A percentile compares a stretch with the other conserved stretches of the same genome.
Conservation (phyloP, 1,140 invertebrate species). For the Phortica variegata region DNA sequence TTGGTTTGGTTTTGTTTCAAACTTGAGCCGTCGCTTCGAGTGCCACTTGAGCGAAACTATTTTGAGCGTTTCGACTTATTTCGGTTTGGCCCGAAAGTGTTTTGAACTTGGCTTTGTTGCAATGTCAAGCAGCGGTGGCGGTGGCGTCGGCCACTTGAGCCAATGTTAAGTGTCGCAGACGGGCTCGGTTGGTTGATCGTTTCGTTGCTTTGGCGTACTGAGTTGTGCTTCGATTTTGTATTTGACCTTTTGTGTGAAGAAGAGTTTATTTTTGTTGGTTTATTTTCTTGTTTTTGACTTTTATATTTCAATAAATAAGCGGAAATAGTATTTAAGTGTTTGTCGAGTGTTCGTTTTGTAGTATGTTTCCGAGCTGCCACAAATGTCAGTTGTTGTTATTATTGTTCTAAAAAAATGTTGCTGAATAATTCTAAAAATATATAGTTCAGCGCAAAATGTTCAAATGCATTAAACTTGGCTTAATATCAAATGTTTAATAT, state of each 20-base stretch:
- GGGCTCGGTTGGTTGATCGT: conserved; percentile 11
- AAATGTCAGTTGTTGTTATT: too few species aligned
- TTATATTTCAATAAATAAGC: conserved; percentile 29
- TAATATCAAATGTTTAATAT: too few species aligned
- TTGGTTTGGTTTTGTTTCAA: conserved; percentile 10
- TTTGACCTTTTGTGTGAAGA: background rate
- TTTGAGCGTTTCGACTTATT: conserved; percentile 20
- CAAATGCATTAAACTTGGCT: too few species aligned
- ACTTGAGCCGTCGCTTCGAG: background rate
- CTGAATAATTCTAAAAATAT: too few species aligned
- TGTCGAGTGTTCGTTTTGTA: background rate
- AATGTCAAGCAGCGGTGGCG: conserved; percentile 41
- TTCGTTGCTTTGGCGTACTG: background rate
- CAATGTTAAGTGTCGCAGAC: background rate
- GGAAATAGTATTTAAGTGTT: conserved; percentile 40
- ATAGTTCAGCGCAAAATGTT: too few species aligned
- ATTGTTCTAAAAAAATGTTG: too few species aligned
- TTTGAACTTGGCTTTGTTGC: conserved; percentile 4
- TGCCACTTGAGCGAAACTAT: conserved; percentile 8
- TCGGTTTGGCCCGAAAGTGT: background rate
- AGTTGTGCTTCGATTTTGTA: too few species aligned
- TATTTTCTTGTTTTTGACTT: background rate
- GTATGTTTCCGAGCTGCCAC: conserved; percentile 10
- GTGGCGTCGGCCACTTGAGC: conserved; percentile 12
- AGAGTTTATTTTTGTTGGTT: too few species aligned